Evolutionary conservation across 2,888 invertebrate genomes (phyloP), one percentile per base, ranked within the genome.

Genomic region (Acronicta aceris): DNA sequence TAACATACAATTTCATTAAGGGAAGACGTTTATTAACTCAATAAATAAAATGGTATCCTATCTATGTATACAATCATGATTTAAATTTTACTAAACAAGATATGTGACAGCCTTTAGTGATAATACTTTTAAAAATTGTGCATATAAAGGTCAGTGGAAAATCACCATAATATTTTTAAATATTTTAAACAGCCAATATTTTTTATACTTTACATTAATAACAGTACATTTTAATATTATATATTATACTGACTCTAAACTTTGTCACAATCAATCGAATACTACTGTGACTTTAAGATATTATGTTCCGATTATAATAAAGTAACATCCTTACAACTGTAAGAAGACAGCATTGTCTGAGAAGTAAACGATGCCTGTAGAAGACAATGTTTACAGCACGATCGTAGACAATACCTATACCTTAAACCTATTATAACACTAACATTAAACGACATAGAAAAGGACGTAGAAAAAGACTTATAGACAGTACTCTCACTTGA

Each of bases 381-480:
- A 72, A 43, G 63, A 59, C 66, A 59, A 55, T 59, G 30, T 60
- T 69, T 45, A 64, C 53, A 72, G 36, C 48, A 55, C 25, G 25
- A 60, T 42, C 53, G 36, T 30, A 62, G 48, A 62, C 46, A 58
- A 42, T 75, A 59, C 9, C 12, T 38, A n/a, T 49, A 64, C 52
- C 43, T 50, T 62, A 62, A 61, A 66, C 67, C 62, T 73, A 75
- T 74, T 69, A 80, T 86, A 93, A 93, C 91, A 87, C 88, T 93
- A 93, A 94, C 93, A 88, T 90, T 93, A 92, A 92, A 92, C 84
- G 86, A 88, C 90, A 89, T 93, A 93, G 93, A 93, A 94, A 94
- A 93, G 86, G 92, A 86, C 84, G 89, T 94, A 94, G 94, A 94
- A 93, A 48, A 94, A 93, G 90, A 84, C 89, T 87, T 90, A 89